Conservation (phyloP, 2,888 invertebrate genomes). For the Eustalomyia histrio region DNA sequence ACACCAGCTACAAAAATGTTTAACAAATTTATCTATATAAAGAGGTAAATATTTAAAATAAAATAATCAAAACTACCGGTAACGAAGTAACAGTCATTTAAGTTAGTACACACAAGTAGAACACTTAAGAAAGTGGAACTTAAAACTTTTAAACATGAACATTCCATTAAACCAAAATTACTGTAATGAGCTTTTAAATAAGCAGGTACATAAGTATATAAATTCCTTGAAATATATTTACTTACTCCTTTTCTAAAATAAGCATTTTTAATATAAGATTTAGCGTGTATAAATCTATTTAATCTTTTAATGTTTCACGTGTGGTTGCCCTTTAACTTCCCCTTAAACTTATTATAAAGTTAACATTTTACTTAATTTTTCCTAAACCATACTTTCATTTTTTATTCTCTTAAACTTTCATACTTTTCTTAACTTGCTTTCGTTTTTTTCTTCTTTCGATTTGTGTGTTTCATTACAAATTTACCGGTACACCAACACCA, state of each 20-base stretch:
- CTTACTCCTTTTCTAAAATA: background rate
- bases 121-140: no score
- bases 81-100: no score
- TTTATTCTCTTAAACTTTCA: background rate
- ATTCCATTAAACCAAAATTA: no score
- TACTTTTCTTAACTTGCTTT: background rate
- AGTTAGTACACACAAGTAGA: no score
- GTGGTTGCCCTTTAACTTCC: constrained; percentile 46
- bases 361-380: constrained; percentile 17
- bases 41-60: no score
- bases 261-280: background rate
- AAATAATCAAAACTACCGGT: no score
- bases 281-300: constrained; percentile 45
- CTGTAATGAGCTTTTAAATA: no score
- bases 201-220: no score
- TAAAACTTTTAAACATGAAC: no score
- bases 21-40: no score
- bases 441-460: background rate
- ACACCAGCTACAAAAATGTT: no score
- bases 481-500: background rate
- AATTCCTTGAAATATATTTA: no score
- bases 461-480: constrained; percentile 4
- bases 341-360: constrained; percentile 16
- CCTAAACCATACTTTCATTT: background rate
- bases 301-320: constrained; percentile 58